phyloP scores from a whole-genome alignment of 2,797 vertebrate genomes.

The Hapalemur alaotrensis region DNA sequence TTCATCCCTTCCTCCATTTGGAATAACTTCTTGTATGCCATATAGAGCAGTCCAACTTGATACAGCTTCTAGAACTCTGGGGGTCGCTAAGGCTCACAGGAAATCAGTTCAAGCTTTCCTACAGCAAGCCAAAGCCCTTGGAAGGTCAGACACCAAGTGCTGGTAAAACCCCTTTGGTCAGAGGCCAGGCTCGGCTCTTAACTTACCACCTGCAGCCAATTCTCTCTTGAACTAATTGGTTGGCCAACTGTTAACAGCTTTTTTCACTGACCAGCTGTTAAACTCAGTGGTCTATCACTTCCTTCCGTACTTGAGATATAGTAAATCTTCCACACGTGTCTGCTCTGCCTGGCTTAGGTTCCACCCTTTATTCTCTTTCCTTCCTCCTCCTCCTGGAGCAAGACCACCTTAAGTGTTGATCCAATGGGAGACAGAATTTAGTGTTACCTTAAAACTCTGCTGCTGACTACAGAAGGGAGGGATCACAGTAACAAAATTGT shows the following conservation, averaged over 20 bases:
- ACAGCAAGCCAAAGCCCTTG: neutral
- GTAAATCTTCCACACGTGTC: neutral
- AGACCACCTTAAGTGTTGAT: neutral
- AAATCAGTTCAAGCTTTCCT: neutral
- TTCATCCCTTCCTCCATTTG: neutral
- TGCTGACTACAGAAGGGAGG: neutral
- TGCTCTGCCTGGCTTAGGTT: neutral
- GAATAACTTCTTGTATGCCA: neutral
- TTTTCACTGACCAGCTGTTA: neutral
- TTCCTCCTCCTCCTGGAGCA: neutral
- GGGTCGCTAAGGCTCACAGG: neutral
- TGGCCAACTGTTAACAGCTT: neutral
- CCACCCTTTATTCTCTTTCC: neutral
- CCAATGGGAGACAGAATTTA: neutral
- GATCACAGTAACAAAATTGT: neutral
- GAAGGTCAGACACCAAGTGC: neutral
- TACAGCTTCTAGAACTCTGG: neutral
- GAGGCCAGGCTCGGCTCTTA: neutral
- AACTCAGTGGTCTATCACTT: neutral
- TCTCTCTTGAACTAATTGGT: neutral
- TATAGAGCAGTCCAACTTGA: neutral
- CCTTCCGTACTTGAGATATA: neutral
- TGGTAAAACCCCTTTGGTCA: neutral
- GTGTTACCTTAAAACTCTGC: neutral
- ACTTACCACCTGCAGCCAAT: neutral